Evolutionary conservation across 1,140 invertebrate species (phyloP).

Genomic region (Drosophila chauvacae): DNA sequence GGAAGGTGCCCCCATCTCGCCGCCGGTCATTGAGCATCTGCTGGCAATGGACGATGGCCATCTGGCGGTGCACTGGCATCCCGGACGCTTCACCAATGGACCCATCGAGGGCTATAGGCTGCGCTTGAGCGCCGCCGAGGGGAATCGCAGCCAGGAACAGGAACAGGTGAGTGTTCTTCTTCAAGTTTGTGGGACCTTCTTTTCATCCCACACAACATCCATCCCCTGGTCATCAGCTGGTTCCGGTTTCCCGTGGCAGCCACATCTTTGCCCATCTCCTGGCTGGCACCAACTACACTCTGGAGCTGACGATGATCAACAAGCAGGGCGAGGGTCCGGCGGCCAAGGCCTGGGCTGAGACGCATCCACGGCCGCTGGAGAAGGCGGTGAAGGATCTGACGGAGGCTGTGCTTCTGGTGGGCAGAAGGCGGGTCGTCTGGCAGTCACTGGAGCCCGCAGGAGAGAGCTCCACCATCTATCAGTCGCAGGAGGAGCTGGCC

Average conservation of each 20-base stretch:
- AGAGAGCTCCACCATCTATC: slow-evolving; percentile 64
- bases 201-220: too few species aligned
- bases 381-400: slow-evolving; percentile 50
- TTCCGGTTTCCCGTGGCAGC: slow-evolving; percentile 33
- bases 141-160: slow-evolving; percentile 30
- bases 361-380: slow-evolving; percentile 85
- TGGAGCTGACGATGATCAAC: slow-evolving; percentile 92
- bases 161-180: slow-evolving; percentile 37
- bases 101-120: slow-evolving; percentile 89
- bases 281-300: slow-evolving; percentile 90
- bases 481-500: slow-evolving; percentile 38
- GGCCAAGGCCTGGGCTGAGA: slow-evolving; percentile 69
- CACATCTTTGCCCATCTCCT: slow-evolving; percentile 91
- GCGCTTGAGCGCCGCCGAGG: slow-evolving; percentile 86
- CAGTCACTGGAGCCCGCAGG: slow-evolving; percentile 89
- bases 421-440: slow-evolving; percentile 86
- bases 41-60: slow-evolving; percentile 92
- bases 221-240: not conserved
- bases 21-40: slow-evolving; percentile 90
- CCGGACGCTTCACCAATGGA: slow-evolving; percentile 94
- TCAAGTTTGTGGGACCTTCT: too few species aligned
- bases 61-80: slow-evolving; percentile 94
- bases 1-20: slow-evolving; percentile 89
- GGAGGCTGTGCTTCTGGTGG: slow-evolving; percentile 89
- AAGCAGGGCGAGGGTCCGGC: slow-evolving; percentile 91